Evolutionary conservation across 2,113 vertebrate genomes (phyloP), one percentile per base, ranked within the genome.

Genomic region (Hippocampus mohnikei): DNA sequence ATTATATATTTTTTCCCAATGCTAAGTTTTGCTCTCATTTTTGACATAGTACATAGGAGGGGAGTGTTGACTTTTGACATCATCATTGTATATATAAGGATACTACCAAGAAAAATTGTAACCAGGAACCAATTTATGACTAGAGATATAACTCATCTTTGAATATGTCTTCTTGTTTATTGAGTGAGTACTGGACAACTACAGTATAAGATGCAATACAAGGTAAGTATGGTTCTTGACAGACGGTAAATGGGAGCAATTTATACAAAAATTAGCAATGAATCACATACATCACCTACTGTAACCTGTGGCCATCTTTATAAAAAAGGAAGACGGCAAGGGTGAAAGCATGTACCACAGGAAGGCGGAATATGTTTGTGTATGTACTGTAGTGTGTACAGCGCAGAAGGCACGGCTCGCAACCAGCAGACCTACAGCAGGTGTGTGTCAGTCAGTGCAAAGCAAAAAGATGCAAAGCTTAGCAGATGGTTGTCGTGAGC

Each of bases 351-450:
- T 50, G 63, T 70, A 59, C 63, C 4, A 74, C 69, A 62, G 72
- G 64, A 88, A 81, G 81, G 84, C 82, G 77, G 79, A 70, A 33
- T 40, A 59, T 77, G 63, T 70, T 40, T 40, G 20, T 64, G 16
- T 29, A 21, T 71, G 23, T 50, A 20, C 23, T 74, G 60, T 42
- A 20, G 21, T 74, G 60, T 73, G 11, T 63, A 11, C 21, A 80
- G 77, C 75, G 86, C 76, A 70, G 65, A 89, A 91, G 88, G 88
- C 89, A 90, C 88, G 77, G 77, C 82, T 81, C 79, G 78, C 66
- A 80, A 67, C 44, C 63, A 61, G 52, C 52, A 16, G 44, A 79
- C 66, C 75, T 68, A 44, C 62, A 61, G 50, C 50, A 20, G 40
- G 27, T 40, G 52, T 71, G 58, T 64, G 27, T 66, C 40, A 46